phyloP scores from a whole-genome alignment of 2,113 vertebrate species.

The Pollachius pollachius region DNA sequence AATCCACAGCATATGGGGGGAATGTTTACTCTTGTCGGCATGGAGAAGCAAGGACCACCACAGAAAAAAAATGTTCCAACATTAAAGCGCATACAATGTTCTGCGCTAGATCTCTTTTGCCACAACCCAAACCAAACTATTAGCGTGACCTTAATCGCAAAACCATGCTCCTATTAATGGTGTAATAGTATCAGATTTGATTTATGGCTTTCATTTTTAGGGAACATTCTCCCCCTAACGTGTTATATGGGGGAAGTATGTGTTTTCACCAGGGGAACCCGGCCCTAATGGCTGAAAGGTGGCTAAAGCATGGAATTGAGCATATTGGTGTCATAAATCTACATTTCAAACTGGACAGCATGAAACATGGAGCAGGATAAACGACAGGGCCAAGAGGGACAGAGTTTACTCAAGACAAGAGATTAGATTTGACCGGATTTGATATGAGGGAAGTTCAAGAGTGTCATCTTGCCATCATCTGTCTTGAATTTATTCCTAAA shows the following conservation, averaged over 20 bases:
- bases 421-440: constrained; percentile 56
- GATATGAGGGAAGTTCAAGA: constrained; percentile 33
- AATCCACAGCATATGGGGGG: constrained; percentile 74
- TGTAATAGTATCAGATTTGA: constrained; percentile 72
- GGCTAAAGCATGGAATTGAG: constrained; percentile 75
- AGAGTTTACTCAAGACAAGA: constrained; percentile 48
- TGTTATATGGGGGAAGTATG: constrained; percentile 74
- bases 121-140: constrained; percentile 69
- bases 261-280: constrained; percentile 73
- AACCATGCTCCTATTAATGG: constrained; percentile 76
- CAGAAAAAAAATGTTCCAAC: constrained; percentile 42
- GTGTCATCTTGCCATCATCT: too few species aligned
- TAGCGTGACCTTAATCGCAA: constrained; percentile 75
- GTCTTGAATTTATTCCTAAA: too few species aligned
- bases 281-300: constrained; percentile 66
- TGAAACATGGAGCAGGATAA: constrained; percentile 58
- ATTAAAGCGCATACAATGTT: constrained; percentile 39
- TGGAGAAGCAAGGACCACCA: constrained; percentile 36
- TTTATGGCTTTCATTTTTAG: constrained; percentile 79
- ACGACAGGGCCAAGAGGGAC: constrained; percentile 52
- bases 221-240: constrained; percentile 68
- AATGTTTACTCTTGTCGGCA: constrained; percentile 42
- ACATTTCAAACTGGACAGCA: constrained; percentile 67
- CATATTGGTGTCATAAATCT: constrained; percentile 80
- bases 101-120: constrained; percentile 40